Evolutionary conservation across 1,140 invertebrate species (phyloP).

Genomic region (Scaptodrosophila lebanonensis): DNA sequence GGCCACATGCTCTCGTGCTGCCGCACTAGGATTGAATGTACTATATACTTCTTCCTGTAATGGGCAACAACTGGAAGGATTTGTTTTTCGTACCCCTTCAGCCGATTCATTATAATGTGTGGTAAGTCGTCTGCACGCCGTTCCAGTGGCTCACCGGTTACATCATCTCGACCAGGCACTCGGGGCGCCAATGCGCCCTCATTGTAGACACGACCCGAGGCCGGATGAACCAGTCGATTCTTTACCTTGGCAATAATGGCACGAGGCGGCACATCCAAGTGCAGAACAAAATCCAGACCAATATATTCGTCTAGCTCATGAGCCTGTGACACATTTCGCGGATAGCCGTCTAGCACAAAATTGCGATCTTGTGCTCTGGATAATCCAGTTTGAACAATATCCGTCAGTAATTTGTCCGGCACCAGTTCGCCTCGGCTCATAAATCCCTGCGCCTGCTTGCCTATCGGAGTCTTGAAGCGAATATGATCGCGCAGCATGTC

Average conservation of each 20-base stretch:
- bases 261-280: constrained; percentile 6
- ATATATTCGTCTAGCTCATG: neutral
- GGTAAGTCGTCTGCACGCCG: constrained; percentile 23
- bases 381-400: constrained; percentile 6
- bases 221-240: constrained; percentile 10
- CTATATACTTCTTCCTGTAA: constrained; percentile 5
- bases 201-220: constrained; percentile 31
- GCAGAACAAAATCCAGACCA: constrained; percentile 22
- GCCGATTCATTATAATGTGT: neutral
- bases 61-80: constrained; percentile 10
- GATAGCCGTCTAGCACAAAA: constrained; percentile 31
- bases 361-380: neutral
- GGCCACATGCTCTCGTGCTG: constrained; percentile 23
- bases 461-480: neutral
- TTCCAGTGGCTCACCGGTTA: constrained; percentile 22
- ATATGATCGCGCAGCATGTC: constrained; percentile 32
- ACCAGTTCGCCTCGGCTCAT: constrained; percentile 4
- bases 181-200: neutral
- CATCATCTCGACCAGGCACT: constrained; percentile 13
- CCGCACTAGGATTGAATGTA: constrained; percentile 7
- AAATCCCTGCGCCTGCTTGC: constrained; percentile 8
- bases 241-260: constrained; percentile 8
- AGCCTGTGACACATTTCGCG: constrained; percentile 21
- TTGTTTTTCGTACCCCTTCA: neutral
- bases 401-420: constrained; percentile 22